Conservation (phyloP, 2,888 invertebrate genomes). For the Megamerina dolium region DNA sequence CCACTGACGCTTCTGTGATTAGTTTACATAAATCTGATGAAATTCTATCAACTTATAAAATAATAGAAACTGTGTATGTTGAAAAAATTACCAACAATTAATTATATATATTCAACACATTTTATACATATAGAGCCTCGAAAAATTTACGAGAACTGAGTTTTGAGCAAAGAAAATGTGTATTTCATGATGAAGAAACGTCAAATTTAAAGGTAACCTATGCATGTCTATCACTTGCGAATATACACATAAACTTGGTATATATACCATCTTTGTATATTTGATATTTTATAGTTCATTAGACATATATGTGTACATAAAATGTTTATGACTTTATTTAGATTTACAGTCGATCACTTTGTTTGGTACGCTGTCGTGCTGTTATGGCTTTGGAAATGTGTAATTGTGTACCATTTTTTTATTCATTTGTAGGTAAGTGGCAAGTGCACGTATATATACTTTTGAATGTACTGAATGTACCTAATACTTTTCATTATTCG, state of each 20-base stretch:
- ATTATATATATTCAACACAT: too few species aligned
- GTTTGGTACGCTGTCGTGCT: constrained; percentile 50
- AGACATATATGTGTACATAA: too few species aligned
- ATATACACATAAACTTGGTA: too few species aligned
- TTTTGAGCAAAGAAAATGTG: constrained; percentile 51
- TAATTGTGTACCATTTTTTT: constrained; percentile 56
- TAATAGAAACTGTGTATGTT: constrained; percentile 45
- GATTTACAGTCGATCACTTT: constrained; percentile 44
- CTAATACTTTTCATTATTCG: too few species aligned
- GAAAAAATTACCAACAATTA: too few species aligned
- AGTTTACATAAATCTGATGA: constrained; percentile 41
- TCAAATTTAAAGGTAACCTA: constrained; percentile 42
- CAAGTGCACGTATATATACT: too few species aligned
- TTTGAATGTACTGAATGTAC: too few species aligned
- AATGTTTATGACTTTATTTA: constrained; percentile 17
- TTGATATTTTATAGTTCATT: too few species aligned
- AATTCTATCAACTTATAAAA: constrained; percentile 42
- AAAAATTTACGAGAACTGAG: constrained; percentile 44
- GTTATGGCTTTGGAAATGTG: constrained; percentile 52
- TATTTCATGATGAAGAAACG: constrained; percentile 52
- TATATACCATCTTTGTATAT: too few species aligned
- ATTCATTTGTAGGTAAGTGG: constrained; percentile 41
- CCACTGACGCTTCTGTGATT: constrained; percentile 34
- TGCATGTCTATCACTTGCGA: too few species aligned
- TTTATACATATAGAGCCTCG: constrained; percentile 41